Percentiles rank a stretch among this genome's conserved stretches.
Evolutionary conservation across 2,888 invertebrate species (phyloP).

Genomic region (Oasisia sp.): DNA sequence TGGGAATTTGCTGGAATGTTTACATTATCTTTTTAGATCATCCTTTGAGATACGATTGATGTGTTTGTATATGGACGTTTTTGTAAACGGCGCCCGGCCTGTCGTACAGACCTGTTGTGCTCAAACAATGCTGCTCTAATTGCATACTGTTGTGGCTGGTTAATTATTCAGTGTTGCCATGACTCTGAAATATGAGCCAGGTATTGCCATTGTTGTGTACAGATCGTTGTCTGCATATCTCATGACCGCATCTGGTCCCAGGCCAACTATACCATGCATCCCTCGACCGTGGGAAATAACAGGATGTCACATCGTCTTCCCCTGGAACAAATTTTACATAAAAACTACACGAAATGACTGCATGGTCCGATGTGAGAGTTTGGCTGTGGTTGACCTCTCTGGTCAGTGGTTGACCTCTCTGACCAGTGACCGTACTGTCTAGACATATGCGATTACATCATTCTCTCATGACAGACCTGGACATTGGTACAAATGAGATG

Average conservation of each 20-base stretch:
- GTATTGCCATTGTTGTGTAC: not conserved
- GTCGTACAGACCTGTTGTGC: not conserved
- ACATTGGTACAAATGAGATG: too few relatives aligned
- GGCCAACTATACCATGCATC: too few relatives aligned
- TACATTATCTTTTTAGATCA: not conserved
- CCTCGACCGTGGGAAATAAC: too few relatives aligned
- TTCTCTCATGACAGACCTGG: too few relatives aligned
- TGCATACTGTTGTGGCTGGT: not conserved
- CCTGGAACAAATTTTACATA: too few relatives aligned
- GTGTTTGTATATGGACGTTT: not conserved
- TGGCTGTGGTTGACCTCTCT: too few relatives aligned
- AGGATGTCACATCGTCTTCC: too few relatives aligned
- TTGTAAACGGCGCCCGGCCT: not conserved
- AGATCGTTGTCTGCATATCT: not conserved
- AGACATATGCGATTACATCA: too few relatives aligned
- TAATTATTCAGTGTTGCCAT: conserved; percentile 17
- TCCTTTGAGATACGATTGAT: not conserved
- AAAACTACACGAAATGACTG: too few relatives aligned
- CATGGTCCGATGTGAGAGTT: too few relatives aligned
- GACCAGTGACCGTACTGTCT: too few relatives aligned
- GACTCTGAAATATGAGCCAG: not conserved
- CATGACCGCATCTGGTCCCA: not conserved
- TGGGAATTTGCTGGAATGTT: not conserved
- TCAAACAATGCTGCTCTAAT: not conserved
- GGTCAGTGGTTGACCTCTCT: too few relatives aligned